Base-by-base conservation (phyloP, 2,797 vertebrate genomes). In the Clarias platycephalus region DNA sequence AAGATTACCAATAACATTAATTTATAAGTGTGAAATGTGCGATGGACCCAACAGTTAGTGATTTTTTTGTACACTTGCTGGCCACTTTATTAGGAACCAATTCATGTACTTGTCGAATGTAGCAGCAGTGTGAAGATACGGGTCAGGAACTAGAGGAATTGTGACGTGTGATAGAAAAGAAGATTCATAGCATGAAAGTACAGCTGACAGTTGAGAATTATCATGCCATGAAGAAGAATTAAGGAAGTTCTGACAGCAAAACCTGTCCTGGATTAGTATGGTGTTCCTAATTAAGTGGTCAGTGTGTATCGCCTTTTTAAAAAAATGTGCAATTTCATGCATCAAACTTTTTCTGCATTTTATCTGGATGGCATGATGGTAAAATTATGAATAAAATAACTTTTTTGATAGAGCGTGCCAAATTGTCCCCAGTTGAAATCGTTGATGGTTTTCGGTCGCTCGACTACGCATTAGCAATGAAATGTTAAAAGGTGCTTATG, bases 31-130 rank as follows among this genome's bases (percentile, higher is more conserved):
- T 26, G 37, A 72, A 31, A 26, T 55, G 44, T 28, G 49, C n/a
- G 20, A 53, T 16, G 9, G 18, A 75, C 26, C 26, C 26, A 75
- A 28, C n/a, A 12, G 55, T 57, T 67, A 9, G 2, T 53, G 49
- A 12, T 49, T 2, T 53, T 53, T 53, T 55, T n/a, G 31, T 78
- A 8, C 10, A 79, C 60, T 26, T 44, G 5, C 24, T 1, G 16
- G 60, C 8, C 76, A 49, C 37, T 64, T 64, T 79, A 79, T 64
- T 49, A 63, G 58, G 76, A 79, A 78, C 34, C 7, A 8, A 37
- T 68, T 22, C 18, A 5, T 67, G 28, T 7, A 34, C 28, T 22
- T 71, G 24, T 44, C 37, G 22, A n/a, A 6, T 40, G 34, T 40
- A 71, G 37, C 22, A 70, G 67, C 34, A 12, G 20, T 22, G 58